phyloP scores from a whole-genome alignment of 2,113 vertebrate species.

The Oncorhynchus clarkii region DNA sequence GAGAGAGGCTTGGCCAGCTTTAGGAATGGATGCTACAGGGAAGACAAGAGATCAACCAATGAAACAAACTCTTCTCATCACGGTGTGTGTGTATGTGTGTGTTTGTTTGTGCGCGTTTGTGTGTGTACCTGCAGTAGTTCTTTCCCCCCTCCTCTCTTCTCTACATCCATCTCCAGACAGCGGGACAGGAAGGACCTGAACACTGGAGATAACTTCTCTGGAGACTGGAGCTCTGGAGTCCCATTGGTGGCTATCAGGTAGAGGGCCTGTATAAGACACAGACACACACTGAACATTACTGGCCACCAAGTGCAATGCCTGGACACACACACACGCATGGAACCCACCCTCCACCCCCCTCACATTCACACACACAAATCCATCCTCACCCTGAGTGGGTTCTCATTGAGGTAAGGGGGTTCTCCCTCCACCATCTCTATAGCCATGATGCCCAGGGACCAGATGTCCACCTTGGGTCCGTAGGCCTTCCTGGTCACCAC shows the following conservation, averaged over 20 bases:
- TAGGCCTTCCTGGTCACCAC: slow-evolving; percentile 97
- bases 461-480: slow-evolving; percentile 98
- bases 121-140: slow-evolving; percentile 70
- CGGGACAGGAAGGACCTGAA: slow-evolving; percentile 74
- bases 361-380: neutral
- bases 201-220: slow-evolving; percentile 74
- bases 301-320: neutral
- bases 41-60: neutral
- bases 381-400: slow-evolving; percentile 89
- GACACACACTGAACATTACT: neutral
- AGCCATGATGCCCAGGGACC: slow-evolving; percentile 98
- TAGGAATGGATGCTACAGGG: slow-evolving; percentile 71
- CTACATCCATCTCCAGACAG: slow-evolving; percentile 78
- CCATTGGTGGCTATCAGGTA: slow-evolving; percentile 79
- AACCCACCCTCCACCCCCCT: neutral
- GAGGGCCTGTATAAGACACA: slow-evolving; percentile 56
- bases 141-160: slow-evolving; percentile 72
- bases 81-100: neutral
- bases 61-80: neutral
- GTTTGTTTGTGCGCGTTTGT: neutral
- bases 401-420: slow-evolving; percentile 96
- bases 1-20: slow-evolving; percentile 75
- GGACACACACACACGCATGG: neutral
- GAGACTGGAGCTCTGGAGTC: slow-evolving; percentile 77
- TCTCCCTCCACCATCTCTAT: slow-evolving; percentile 99